A percentile compares a stretch with the other conserved stretches of the same genome.
These are phyloP conservation scores for Apis dorsata DNA, from an alignment of 1,140 invertebrate species.

Conservation along the genomic window DNA sequence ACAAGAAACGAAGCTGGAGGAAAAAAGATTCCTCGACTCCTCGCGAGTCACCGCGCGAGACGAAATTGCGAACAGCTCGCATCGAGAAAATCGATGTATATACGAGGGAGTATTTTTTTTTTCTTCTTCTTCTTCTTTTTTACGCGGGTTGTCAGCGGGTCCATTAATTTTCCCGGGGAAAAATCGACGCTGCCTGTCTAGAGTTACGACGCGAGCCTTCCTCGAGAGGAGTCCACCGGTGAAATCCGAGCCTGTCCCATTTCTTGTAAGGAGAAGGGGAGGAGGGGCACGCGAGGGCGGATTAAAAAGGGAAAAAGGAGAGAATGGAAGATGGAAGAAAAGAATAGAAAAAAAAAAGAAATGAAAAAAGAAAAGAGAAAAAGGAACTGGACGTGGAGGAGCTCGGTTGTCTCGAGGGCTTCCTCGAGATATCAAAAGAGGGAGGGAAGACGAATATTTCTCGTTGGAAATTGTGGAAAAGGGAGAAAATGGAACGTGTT, in stretches of 20 bases:
- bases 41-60: conserved; percentile 6
- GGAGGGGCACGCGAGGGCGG: not conserved
- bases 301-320: conserved; percentile 13
- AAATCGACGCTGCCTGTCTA: conserved; percentile 67
- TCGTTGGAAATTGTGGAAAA: conserved; percentile 22
- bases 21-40: not conserved
- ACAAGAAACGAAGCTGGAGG: not conserved
- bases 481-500: no score
- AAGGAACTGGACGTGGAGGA: conserved; percentile 11
- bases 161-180: conserved; percentile 74
- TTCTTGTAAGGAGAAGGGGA: conserved; percentile 41
- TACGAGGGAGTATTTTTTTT: conserved; percentile 40
- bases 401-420: conserved; percentile 20
- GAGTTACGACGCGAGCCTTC: conserved; percentile 64
- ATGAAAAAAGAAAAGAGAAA: conserved; percentile 18
- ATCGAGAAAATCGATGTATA: conserved; percentile 38
- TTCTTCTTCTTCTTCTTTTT: not conserved
- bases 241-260: conserved; percentile 69
- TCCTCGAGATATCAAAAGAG: conserved; percentile 40
- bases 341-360: conserved; percentile 6
- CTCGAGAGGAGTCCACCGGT: conserved; percentile 58
- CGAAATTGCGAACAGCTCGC: conserved; percentile 24
- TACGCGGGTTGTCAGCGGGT: conserved; percentile 54
- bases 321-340: conserved; percentile 7
- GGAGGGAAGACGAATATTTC: conserved; percentile 47